Evolutionary conservation across 2,888 invertebrate species (phyloP).

Genomic region (Phorcus lineatus): DNA sequence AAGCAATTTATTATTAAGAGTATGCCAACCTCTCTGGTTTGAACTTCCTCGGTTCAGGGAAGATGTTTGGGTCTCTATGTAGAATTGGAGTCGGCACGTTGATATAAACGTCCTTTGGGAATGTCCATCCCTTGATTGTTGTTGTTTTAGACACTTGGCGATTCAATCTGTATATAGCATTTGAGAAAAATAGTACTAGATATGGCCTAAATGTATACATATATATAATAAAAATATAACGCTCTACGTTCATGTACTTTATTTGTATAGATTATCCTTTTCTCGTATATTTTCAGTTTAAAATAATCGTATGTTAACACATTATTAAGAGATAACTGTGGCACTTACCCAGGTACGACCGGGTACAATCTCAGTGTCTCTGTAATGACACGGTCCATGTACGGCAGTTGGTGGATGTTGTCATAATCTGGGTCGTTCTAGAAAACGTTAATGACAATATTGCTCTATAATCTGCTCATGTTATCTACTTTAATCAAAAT

Average conservation of each 20-base stretch:
- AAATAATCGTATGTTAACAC: too few species aligned
- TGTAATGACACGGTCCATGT: slow-evolving; percentile 51
- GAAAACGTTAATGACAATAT: neutral
- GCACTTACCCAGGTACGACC: slow-evolving; percentile 43
- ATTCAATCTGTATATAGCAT: slow-evolving; percentile 23
- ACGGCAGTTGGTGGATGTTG: slow-evolving; percentile 42
- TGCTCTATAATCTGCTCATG: neutral
- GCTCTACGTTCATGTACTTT: too few species aligned
- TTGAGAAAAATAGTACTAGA: too few species aligned
- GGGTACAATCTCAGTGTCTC: slow-evolving; percentile 54
- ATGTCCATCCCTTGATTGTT: slow-evolving; percentile 25
- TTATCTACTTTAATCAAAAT: neutral
- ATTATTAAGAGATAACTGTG: neutral
- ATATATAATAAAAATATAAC: too few species aligned
- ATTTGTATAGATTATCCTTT: too few species aligned
- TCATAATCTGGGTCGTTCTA: slow-evolving; percentile 49
- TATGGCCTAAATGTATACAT: too few species aligned
- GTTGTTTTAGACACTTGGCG: slow-evolving; percentile 28
- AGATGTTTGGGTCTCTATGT: slow-evolving; percentile 43
- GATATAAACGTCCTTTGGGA: slow-evolving; percentile 36
- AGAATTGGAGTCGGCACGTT: slow-evolving; percentile 40
- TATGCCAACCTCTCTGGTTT: slow-evolving; percentile 45
- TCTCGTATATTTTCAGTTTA: too few species aligned
- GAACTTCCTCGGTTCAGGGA: slow-evolving; percentile 44
- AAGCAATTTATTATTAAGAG: neutral